Evolutionary conservation across 2,113 vertebrate genomes (phyloP), one percentile per base, ranked within the genome.

Genomic region (Zapornia atra): DNA sequence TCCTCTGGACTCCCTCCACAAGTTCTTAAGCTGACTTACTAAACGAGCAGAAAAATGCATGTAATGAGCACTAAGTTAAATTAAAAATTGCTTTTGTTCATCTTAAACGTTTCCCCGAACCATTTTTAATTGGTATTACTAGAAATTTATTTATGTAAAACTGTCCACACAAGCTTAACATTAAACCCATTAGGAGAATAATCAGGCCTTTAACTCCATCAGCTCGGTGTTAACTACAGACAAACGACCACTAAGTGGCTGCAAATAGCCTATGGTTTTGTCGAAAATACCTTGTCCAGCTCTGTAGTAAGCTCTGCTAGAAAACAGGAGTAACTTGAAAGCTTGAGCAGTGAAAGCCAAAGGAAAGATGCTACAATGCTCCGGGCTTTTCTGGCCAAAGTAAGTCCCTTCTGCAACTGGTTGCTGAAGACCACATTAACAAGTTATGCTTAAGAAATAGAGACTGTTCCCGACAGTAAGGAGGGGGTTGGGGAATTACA

Each of bases 121-220:
- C 68, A 46, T 34, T 89, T 92, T 31, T 82, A 83, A 78, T 34
- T 29, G 3, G 22, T 46, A 42, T 81, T 73, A 71, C 50, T 34
- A 71, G 82, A 78, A 81, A 86, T 90, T 16, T 70, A 68, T 86
- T 78, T 70, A 78, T 36, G 59, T 26, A 96, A 89, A 61, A 34
- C 46, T 91, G 34, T 84, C 33, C 38, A 84, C 86, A 92, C 50
- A 94, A 82, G 44, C 83, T 92, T 96, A 90, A 86, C 61, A 76
- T 61, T 82, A 94, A 89, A 69, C 86, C 92, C 70, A 69, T 76
- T 86, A 72, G n/a, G 38, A 51, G 33, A 89, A 89, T 86, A 89
- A 75, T 86, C 65, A 64, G n/a, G 61, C 22, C 42, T 92, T 82
- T 93, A 95, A 94, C 82, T 89, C 73, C 92, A 94, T 96, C 92